Evolutionary conservation across 1,140 invertebrate species (phyloP), one percentile per base, ranked within the genome.

Genomic region (Achatina immaculata): DNA sequence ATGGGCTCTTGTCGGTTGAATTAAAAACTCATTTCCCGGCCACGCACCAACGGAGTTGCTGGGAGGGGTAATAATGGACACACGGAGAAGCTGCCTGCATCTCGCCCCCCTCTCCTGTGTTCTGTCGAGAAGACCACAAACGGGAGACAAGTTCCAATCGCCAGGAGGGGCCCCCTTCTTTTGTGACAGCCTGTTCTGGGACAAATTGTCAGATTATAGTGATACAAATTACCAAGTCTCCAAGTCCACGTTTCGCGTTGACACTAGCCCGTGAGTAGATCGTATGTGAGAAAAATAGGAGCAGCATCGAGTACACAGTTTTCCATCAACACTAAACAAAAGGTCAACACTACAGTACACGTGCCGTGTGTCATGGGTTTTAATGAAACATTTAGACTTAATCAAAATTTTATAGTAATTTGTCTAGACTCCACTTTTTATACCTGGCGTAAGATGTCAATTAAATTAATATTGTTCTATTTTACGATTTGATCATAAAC

Each of bases 21-120:
- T 76, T 76, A 76, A 76, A 76, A 76, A 76, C 74, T 43, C 4
- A 76, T 76, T 76, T 76, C 55, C 48, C 55, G 58, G 36, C 38
- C 58, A 65, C 74, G 74, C 74, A 7, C 36, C 51, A 51, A 38
- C 34, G 31, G 28, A 62, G 74, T 38, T 62, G 55, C 58, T 34
- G 72, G 74, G 74, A 36, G 55, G 74, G 74, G 36, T 76, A 76
- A 76, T 76, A 76, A 76, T 62, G 45, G 55, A 34, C 51, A 51
- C 40, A 51, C 55, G 36, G 74, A 11, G 74, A 45, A 62, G 58
- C 58, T 62, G 58, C 58, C 58, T 31, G 42, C n/a, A 6, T 43
- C 34, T 48, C 43, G 62, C 31, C 4, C n/a, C 16, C 58, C 16
- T 62, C 58, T 62, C 58, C 58, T 6, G 21, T 34, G 19, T 69